Base-by-base conservation (phyloP, 2,888 invertebrate genomes). In the Theretra japonica region DNA sequence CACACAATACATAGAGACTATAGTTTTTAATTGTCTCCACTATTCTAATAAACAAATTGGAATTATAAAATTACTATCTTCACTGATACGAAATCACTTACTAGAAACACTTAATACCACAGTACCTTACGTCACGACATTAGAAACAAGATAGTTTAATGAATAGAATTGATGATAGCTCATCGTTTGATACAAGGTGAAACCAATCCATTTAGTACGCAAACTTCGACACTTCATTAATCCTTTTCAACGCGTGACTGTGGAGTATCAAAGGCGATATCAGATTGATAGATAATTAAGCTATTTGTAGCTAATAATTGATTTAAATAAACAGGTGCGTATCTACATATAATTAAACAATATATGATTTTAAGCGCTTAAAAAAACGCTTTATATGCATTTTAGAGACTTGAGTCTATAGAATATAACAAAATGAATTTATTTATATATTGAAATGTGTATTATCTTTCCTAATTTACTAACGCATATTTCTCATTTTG, bases 151-250 rank as follows among this genome's bases (percentile, higher is more conserved):
- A n/a, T n/a, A 15, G n/a, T 60, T 60, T 28, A 60, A 60, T 25
- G 30, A 60, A 30, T 60, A 19, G 28, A 28, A 30, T 23, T 41
- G 41, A 41, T 41, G 62, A 65, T 41, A 65, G 15, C 21, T 15
- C 1, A 65, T 65, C 23, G 23, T 33, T 65, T 65, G 15, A 23
- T 41, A 53, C 62, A 65, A 65, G 62, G 62, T 65, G 41, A 65
- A 41, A 15, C 21, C 62, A 5, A 33, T 65, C 23, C 21, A 65
- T 48, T 65, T 41, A 21, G 15, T n/a, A 4, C 23, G 62, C 62
- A 65, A 48, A 21, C 62, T 60, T 65, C n/a, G 41, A 65, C 41
- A 21, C 41, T 15, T 15, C 62, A 65, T 65, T 65, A 65, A 41
- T 65, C 62, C 62, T 65, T 65, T 15, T 1, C 7, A 65, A 23